These are phyloP conservation scores for Oopsacas minuta DNA, from an alignment of 37 sponge, comb jelly and placozoan species.

Conservation along the genomic window DNA sequence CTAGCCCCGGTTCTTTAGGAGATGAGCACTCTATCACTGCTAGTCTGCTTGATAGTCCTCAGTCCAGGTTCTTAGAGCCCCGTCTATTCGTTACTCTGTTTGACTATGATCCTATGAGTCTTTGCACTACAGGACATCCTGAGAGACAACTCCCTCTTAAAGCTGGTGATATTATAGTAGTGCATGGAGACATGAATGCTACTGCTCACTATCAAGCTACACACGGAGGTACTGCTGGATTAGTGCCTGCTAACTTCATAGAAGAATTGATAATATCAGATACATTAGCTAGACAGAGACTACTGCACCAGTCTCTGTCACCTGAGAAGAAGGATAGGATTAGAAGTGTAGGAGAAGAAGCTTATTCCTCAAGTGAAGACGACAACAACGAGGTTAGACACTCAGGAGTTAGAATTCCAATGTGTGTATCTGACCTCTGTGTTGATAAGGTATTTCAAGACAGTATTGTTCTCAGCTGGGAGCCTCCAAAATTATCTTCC, in stretches of 20 bases:
- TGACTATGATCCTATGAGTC: constrained; percentile 45
- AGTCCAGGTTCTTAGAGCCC: neutral
- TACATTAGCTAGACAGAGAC: constrained; percentile 16
- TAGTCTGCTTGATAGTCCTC: constrained; percentile 2
- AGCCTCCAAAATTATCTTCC: constrained; percentile 18
- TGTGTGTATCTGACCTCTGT: constrained; percentile 18
- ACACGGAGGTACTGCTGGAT: constrained; percentile 30
- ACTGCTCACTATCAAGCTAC: constrained; percentile 40
- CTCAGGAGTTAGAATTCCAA: neutral
- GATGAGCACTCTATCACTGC: neutral
- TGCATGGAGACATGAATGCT: constrained; percentile 54
- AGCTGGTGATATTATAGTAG: constrained; percentile 50
- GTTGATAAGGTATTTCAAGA: constrained; percentile 16
- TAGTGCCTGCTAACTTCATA: constrained; percentile 58
- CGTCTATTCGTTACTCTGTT: constrained; percentile 55
- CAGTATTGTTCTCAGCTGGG: constrained; percentile 18
- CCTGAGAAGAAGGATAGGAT: neutral
- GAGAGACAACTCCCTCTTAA: constrained; percentile 38
- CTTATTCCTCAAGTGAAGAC: neutral
- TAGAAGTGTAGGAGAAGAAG: neutral
- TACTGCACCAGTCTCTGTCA: constrained; percentile 39
- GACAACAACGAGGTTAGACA: neutral
- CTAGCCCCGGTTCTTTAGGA: neutral
- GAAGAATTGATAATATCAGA: constrained; percentile 42
- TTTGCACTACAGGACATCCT: constrained; percentile 57